Conservation (phyloP, 2,888 invertebrate species). For the Theodoxus fluviatilis region DNA sequence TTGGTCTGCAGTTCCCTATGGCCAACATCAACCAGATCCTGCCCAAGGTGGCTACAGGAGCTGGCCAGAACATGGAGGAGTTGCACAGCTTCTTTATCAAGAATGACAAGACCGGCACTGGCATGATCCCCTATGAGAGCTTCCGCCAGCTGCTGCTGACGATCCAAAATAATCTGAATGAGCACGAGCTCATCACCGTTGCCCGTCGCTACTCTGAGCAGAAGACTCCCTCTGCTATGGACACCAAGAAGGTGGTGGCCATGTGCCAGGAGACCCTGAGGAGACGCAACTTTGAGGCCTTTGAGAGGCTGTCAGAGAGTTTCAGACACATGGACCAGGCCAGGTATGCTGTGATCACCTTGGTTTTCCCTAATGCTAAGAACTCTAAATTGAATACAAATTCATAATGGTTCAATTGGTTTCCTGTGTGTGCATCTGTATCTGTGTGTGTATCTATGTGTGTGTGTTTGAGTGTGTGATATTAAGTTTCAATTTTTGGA, state of each 20-base stretch:
- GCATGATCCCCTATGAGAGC: constrained; percentile 46
- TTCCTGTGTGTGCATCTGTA: too few species aligned
- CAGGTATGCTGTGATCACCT: constrained; percentile 44
- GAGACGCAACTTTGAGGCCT: constrained; percentile 62
- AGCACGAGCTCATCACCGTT: constrained; percentile 53
- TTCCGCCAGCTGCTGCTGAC: constrained; percentile 48
- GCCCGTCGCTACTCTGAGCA: constrained; percentile 52
- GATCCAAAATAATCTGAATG: constrained; percentile 33
- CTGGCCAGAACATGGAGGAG: constrained; percentile 49
- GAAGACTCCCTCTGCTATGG: constrained; percentile 41
- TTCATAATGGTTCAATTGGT: too few species aligned
- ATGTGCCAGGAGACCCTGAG: constrained; percentile 61
- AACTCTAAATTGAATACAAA: too few species aligned
- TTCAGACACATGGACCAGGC: constrained; percentile 53
- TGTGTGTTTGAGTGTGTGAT: too few species aligned
- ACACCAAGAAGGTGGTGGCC: constrained; percentile 49
- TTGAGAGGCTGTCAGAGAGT: constrained; percentile 52
- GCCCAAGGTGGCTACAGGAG: constrained; percentile 40
- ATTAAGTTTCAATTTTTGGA: too few species aligned
- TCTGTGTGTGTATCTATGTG: too few species aligned
- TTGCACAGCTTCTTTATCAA: constrained; percentile 52
- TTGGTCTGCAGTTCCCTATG: constrained; percentile 49
- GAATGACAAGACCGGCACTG: constrained; percentile 49
- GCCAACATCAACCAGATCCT: constrained; percentile 50
- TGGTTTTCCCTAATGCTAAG: too few species aligned